Base-by-base conservation (phyloP, 2,113 vertebrate species). In the Syngnathus typhle region DNA sequence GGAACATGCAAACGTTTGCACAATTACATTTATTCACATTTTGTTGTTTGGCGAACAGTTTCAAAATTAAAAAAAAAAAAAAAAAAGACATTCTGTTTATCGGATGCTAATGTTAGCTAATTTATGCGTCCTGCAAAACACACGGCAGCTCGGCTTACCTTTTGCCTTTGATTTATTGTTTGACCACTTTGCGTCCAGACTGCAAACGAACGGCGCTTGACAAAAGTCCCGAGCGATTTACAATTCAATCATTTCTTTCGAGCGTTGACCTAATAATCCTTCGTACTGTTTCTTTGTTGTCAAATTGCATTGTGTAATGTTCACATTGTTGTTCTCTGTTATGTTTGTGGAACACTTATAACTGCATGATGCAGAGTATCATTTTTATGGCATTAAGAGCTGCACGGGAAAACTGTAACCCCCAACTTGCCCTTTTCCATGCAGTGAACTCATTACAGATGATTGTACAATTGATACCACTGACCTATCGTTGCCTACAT, bases 301-400 rank as follows among this genome's bases (percentile, higher is more conserved):
- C 6, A 47, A 79, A 79, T 74, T 77, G 75, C 75, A 73, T 83
- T 73, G 78, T 81, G 74, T 79, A 71, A 80, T 80, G 82, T 87
- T 87, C 88, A 85, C 83, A 88, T 80, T 77, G 77, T 87, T 84
- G 82, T 85, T 77, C 83, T 89, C 87, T 90, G 87, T 91, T 84
- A 84, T 89, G 85, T 89, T 91, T 82, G 73, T 82, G 67, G 73
- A 87, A 89, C 79, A 84, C 76, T 89, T 88, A 88, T 88, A 88
- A 87, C 87, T 84, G 86, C 82, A 89, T 89, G 89, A 90, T 71
- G 78, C 88, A 86, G 89, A 87, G 85, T 79, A 82, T 81, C 77
- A 84, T 85, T 84, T 32, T 85, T 76, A 79, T 76, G 77, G 82
- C 82, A 80, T 75, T 87, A 82, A 71, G 76, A 78, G 79, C 84